Evolutionary conservation across 2,888 invertebrate species (phyloP), one percentile per base, ranked within the genome.

Genomic region (Portevinia maculata): DNA sequence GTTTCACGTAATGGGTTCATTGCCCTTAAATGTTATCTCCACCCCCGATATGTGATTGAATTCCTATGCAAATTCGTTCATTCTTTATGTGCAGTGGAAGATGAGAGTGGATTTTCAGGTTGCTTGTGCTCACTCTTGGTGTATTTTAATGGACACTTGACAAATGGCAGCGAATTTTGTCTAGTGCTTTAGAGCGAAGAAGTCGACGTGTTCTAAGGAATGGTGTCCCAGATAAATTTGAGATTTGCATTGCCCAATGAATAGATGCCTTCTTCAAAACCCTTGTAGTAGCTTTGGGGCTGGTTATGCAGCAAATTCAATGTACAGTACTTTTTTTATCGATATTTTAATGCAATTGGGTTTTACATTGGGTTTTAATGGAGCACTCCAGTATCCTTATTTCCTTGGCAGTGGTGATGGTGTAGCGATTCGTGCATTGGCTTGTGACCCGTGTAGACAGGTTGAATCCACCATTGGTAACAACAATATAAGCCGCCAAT

Each of bases 1-100:
- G 60, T 75, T 57, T 83, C 81, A 83, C 81, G 76, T 83, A 83
- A 71, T 50, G 70, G 60, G 70, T 65, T 59, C 81, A 76, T 39
- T 65, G 62, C 37, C 39, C 59, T 60, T 44, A 6, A n/a, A 41
- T 17, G 24, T 46, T 13, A 65, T 21, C 50, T 52, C n/a, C 39
- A 13, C 13, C 17, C 19, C 39, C 24, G 17, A 69, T 81, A 41
- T 76, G 48, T 50, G 70, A 83, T 76, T 70, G 81, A 71, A 83
- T 83, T 65, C 76, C 48, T 76, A 83, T 76, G 81, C 76, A 76
- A 83, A 83, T 83, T 65, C 60, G 39, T 62, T 71, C 64, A 44
- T 65, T 52, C 60, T 57, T 44, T 62, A 55, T 67, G 39, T 44
- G 44, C 44, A 44, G 17, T 9, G 44, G 19, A 74, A 57, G 65